Conservation (phyloP, 2,113 vertebrate species). For the Anolis sagrei region DNA sequence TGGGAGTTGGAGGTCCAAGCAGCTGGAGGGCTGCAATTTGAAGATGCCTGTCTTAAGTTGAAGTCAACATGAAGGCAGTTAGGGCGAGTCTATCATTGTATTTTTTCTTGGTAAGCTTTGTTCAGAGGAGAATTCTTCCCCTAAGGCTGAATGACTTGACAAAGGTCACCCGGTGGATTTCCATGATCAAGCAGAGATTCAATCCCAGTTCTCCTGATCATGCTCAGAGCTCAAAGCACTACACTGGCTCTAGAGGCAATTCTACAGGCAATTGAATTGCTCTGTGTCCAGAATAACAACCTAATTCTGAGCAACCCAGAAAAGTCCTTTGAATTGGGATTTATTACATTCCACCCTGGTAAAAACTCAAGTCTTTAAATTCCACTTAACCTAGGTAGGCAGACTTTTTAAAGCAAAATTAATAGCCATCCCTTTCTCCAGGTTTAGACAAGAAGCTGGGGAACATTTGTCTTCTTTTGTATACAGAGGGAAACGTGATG, state of each 20-base stretch:
- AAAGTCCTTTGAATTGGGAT: constrained; percentile 50
- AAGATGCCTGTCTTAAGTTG: too few relatives aligned
- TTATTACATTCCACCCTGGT: constrained; percentile 60
- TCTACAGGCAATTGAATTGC: not conserved
- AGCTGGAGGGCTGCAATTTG: too few relatives aligned
- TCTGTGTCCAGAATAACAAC: constrained; percentile 40
- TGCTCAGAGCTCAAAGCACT: too few relatives aligned
- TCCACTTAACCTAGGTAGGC: constrained; percentile 58
- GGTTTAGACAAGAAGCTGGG: not conserved
- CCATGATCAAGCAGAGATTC: too few relatives aligned
- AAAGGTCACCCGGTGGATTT: too few relatives aligned
- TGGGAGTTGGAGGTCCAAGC: too few relatives aligned
- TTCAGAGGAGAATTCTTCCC: too few relatives aligned
- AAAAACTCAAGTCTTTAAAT: constrained; percentile 67
- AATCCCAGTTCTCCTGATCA: too few relatives aligned
- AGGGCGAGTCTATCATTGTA: too few relatives aligned
- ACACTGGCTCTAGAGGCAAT: not conserved
- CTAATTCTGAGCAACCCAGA: constrained; percentile 44
- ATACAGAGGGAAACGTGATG: not conserved
- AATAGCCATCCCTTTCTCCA: constrained; percentile 41
- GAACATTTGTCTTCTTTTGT: not conserved
- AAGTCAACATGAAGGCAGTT: too few relatives aligned
- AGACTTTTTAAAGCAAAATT: constrained; percentile 48
- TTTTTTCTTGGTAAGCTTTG: too few relatives aligned
- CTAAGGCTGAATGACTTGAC: too few relatives aligned